Evolutionary conservation across 2,888 invertebrate species (phyloP), one percentile per base, ranked within the genome.

Genomic region (Icerya purchasi): DNA sequence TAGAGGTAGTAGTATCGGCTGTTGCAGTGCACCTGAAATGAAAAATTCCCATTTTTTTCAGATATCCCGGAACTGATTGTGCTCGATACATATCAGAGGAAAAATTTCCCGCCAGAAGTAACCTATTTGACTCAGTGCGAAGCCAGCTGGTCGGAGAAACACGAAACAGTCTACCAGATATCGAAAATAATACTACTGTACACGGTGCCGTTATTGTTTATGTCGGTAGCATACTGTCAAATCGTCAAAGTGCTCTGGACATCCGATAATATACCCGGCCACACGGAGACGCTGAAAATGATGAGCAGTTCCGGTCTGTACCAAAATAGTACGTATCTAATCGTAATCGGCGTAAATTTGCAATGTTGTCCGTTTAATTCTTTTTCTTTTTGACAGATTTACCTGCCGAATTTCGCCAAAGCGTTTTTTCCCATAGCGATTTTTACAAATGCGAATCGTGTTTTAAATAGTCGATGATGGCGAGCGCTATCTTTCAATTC

Each of bases 151-250:
- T 79, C 80, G 50, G 72, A 72, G 5, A 74, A 79, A 21, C 80
- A 78, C 24, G 84, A 87, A 66, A 79, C 79, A 60, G 77, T 76
- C 10, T 85, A 83, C 76, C 81, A 81, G 65, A 75, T 83, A 56
- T 71, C 81, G 63, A 84, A 84, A 69, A 77, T 81, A 63, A 71
- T 84, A 22, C 75, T 86, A 59, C 79, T 91, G 53, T 93, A 89
- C 73, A 77, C 83, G 63, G 74, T 85, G 18, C 92, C 92, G 0
- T 73, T 91, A 24, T 68, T 81, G 2, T 79, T 91, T 70, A 91
- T 91, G 84, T 83, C 81, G 66, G 76, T 86, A 62, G 83, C 89
- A 1, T 90, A 91, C 72, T 81, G 80, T 68, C 86, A 88, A 72
- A 91, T 91, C 61, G 83, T 86, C 57, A 72, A 79, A 50, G 88